Conservation (phyloP, 2,113 vertebrate genomes). For the Ellobius talpinus region DNA sequence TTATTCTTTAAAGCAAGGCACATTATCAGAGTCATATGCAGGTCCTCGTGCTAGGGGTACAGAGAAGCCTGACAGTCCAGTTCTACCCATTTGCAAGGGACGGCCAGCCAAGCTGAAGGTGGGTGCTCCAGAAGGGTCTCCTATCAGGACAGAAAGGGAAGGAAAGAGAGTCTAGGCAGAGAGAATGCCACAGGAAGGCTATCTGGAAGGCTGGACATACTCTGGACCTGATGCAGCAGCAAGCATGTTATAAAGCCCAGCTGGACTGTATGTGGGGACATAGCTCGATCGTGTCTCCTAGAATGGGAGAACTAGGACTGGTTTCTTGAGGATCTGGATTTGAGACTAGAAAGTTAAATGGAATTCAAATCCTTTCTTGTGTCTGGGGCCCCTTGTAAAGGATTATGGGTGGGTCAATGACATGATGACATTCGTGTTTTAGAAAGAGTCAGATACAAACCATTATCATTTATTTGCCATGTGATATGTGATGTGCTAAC, state of each 20-base stretch:
- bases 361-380: background rate
- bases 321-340: slow-evolving; percentile 10
- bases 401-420: background rate
- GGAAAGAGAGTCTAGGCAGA: background rate
- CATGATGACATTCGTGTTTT: slow-evolving; percentile 7
- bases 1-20: background rate
- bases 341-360: background rate
- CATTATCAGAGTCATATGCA: background rate
- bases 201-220: background rate
- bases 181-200: background rate
- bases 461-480: background rate
- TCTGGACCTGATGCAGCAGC: background rate
- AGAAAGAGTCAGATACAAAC: background rate
- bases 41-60: background rate
- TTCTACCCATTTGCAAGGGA: background rate
- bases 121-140: background rate
- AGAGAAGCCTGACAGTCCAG: background rate
- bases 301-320: background rate
- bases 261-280: background rate
- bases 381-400: background rate
- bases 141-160: background rate
- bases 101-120: background rate
- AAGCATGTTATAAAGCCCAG: background rate
- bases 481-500: background rate
- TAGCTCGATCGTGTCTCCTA: background rate